A percentile compares a stretch with the other conserved stretches of the same genome.
Conservation (phyloP, 2,888 invertebrate species). For the Nomada ruficornis region DNA sequence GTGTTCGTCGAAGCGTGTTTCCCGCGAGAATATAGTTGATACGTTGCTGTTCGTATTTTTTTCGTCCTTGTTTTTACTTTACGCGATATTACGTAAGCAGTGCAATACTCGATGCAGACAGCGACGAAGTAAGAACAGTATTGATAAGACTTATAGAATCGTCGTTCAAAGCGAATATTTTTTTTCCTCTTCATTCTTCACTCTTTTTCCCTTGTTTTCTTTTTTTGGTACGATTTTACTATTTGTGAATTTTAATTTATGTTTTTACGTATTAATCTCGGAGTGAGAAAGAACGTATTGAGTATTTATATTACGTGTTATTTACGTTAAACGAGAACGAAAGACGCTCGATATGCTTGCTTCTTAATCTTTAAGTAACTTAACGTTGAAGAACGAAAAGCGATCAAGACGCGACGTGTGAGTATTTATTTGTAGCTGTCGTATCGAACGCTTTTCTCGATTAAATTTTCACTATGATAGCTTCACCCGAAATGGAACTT, state of each 20-base stretch:
- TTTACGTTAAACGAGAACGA: background rate
- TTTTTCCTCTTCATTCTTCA: background rate
- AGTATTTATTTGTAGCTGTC: constrained; percentile 16
- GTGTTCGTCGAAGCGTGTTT: constrained; percentile 1
- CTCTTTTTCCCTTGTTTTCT: constrained; percentile 4
- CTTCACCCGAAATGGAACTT: constrained; percentile 18
- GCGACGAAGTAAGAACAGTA: constrained; percentile 29
- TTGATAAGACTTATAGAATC: constrained; percentile 30
- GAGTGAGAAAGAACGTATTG: background rate
- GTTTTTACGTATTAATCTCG: background rate
- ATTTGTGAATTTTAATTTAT: background rate
- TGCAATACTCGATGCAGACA: constrained; percentile 28
- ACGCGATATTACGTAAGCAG: background rate
- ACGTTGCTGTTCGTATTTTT: background rate
- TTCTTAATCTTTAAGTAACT: background rate
- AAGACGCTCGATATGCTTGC: constrained; percentile 27
- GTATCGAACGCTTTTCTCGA: constrained; percentile 12
- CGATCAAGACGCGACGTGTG: constrained; percentile 13
- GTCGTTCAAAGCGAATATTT: constrained; percentile 8
- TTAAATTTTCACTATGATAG: background rate
- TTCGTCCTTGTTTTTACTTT: background rate
- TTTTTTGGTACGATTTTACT: constrained; percentile 4
- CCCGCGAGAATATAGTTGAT: background rate
- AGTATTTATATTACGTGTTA: background rate
- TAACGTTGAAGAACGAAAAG: background rate